Evolutionary conservation across 2,797 vertebrate genomes (phyloP).

Genomic region (Epinephelus malabaricus): DNA sequence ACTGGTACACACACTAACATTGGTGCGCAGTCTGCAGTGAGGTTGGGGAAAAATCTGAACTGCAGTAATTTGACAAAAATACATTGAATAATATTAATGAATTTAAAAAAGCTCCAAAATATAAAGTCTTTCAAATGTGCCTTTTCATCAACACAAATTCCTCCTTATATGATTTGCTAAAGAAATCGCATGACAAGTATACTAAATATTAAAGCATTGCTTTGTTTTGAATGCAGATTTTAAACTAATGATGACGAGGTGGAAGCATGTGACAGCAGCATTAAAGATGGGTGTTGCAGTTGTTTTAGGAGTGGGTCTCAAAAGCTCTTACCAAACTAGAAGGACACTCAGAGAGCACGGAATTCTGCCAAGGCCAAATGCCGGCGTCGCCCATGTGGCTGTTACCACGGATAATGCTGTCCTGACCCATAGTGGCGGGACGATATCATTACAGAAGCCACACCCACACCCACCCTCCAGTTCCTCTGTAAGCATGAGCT

Average conservation of each 20-base stretch:
- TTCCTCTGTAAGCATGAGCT: too few relatives aligned
- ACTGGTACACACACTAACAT: constrained; percentile 1
- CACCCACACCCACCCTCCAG: too few relatives aligned
- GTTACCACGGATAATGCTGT: too few relatives aligned
- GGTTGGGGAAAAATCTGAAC: background rate
- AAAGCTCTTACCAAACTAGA: background rate
- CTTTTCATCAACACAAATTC: background rate
- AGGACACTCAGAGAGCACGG: too few relatives aligned
- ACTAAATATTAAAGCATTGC: background rate
- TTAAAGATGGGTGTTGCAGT: background rate
- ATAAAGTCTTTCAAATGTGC: background rate
- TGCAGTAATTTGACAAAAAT: background rate
- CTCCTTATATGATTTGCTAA: background rate
- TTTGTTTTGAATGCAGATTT: background rate
- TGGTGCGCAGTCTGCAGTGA: background rate
- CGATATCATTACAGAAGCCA: too few relatives aligned
- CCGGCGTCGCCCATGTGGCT: too few relatives aligned
- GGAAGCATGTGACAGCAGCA: background rate
- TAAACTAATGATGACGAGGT: background rate
- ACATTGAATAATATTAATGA: background rate
- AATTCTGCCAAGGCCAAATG: too few relatives aligned
- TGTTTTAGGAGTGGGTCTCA: constrained; percentile 7
- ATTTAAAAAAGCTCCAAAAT: background rate
- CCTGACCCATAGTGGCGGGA: too few relatives aligned
- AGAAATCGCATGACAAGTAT: background rate